A percentile compares a stretch with the other conserved stretches of the same genome.
Evolutionary conservation across 1,140 invertebrate genomes (phyloP).

Genomic region (Drosophila murphyi): DNA sequence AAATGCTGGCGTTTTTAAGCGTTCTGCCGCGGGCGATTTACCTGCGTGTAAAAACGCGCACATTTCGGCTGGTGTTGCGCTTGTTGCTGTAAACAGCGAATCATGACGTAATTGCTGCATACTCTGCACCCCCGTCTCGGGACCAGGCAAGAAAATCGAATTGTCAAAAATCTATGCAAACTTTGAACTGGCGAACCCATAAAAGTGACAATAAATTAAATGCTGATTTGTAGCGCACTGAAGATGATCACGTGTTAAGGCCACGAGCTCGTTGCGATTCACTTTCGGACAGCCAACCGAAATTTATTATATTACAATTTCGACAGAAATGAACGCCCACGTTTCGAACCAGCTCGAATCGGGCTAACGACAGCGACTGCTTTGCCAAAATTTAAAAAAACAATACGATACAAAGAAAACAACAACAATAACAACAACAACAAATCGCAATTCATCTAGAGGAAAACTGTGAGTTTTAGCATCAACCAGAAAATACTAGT

Average conservation of each 20-base stretch:
- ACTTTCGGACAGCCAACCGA: conserved; percentile 5
- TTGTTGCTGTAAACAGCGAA: conserved; percentile 19
- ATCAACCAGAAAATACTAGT: conserved; percentile 10
- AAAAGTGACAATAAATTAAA: conserved; percentile 37
- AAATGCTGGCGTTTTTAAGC: conserved; percentile 40
- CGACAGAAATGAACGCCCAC: conserved; percentile 22
- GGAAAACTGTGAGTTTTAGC: conserved; percentile 23
- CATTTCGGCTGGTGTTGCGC: conserved; percentile 8
- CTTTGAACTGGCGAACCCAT: conserved; percentile 42
- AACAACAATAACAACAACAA: conserved; percentile 3
- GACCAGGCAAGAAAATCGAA: conserved; percentile 40
- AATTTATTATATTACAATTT: conserved; percentile 35
- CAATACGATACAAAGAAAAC: neutral
- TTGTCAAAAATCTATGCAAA: conserved; percentile 42
- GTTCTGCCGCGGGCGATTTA: conserved; percentile 23
- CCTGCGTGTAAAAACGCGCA: conserved; percentile 10
- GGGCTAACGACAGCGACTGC: conserved; percentile 25
- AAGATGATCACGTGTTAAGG: conserved; percentile 46
- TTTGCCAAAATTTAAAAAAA: conserved; percentile 52
- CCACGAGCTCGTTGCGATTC: conserved; percentile 23
- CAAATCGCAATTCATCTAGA: neutral
- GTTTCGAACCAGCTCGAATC: conserved; percentile 9
- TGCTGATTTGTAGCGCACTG: neutral
- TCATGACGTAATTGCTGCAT: conserved; percentile 59
- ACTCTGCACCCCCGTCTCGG: conserved; percentile 27